These are phyloP conservation scores for Noctua comes DNA, from an alignment of 2,888 invertebrate genomes.

Conservation along the genomic window DNA sequence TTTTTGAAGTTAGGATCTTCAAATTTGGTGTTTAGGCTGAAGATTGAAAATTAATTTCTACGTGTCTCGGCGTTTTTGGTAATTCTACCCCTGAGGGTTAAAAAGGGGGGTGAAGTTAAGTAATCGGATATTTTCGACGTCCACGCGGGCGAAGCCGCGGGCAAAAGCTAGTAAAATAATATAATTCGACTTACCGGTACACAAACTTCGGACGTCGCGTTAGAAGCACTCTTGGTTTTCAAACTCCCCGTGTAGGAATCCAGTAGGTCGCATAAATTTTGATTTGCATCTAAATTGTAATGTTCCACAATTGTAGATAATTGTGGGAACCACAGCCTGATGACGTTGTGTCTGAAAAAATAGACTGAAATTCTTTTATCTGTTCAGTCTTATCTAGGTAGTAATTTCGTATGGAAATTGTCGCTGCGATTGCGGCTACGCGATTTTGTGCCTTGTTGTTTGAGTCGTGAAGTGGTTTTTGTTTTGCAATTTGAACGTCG, in stretches of 20 bases:
- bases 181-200: conserved; percentile 71
- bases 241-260: conserved; percentile 72
- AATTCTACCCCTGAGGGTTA: too few relatives aligned
- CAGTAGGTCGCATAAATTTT: conserved; percentile 74
- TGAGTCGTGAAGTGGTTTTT: not conserved
- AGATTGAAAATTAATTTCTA: too few relatives aligned
- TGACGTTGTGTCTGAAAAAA: conserved; percentile 73
- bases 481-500: not conserved
- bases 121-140: too few relatives aligned
- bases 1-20: too few relatives aligned
- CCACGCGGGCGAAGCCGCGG: too few relatives aligned
- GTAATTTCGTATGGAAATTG: conserved; percentile 44
- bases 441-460: conserved; percentile 4
- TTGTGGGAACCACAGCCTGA: conserved; percentile 80
- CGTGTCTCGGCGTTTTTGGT: too few relatives aligned
- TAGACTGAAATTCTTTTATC: conserved; percentile 30
- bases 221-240: conserved; percentile 52
- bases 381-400: conserved; percentile 32
- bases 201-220: conserved; percentile 64
- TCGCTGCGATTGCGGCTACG: not conserved
- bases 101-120: too few relatives aligned
- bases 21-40: too few relatives aligned
- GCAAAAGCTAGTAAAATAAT: too few relatives aligned
- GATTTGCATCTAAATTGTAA: conserved; percentile 63
- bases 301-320: conserved; percentile 78